These are phyloP conservation scores for Kryptolebias marmoratus DNA, from an alignment of 2,113 vertebrate species.

Conservation along the genomic window DNA sequence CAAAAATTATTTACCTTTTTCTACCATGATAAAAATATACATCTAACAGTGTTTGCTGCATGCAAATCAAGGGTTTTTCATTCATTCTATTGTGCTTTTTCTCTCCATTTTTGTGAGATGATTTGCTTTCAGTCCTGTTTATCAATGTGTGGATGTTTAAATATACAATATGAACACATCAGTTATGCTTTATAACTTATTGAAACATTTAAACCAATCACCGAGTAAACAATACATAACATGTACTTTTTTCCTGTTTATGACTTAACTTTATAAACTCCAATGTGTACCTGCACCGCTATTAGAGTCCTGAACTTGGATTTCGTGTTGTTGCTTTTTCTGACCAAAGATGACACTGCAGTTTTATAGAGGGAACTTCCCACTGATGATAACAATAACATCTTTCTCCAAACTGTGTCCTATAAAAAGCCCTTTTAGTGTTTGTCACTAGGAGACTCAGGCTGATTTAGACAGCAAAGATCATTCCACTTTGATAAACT, in stretches of 20 bases:
- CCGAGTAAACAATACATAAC: constrained; percentile 2
- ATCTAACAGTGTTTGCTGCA: constrained; percentile 27
- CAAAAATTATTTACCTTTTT: too few relatives aligned
- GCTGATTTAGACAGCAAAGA: constrained; percentile 38
- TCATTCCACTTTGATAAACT: constrained; percentile 52
- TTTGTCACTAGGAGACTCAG: constrained; percentile 17
- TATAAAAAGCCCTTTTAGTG: constrained; percentile 22
- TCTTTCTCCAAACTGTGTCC: constrained; percentile 20
- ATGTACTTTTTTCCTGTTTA: not conserved
- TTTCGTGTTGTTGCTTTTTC: constrained; percentile 6
- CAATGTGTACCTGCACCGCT: not conserved
- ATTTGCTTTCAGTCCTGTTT: too few relatives aligned
- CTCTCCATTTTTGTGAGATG: too few relatives aligned
- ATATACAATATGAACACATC: not conserved
- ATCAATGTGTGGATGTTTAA: too few relatives aligned
- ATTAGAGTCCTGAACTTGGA: constrained; percentile 8
- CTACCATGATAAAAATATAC: too few relatives aligned
- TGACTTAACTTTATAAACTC: not conserved
- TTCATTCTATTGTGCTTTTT: not conserved
- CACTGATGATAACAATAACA: constrained; percentile 27
- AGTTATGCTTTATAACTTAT: not conserved
- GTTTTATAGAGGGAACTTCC: constrained; percentile 28
- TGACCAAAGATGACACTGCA: constrained; percentile 11
- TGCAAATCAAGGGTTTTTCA: constrained; percentile 25
- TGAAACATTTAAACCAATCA: not conserved